phyloP scores from a whole-genome alignment of 2,888 invertebrate species.

The Heliothis peltigera region DNA sequence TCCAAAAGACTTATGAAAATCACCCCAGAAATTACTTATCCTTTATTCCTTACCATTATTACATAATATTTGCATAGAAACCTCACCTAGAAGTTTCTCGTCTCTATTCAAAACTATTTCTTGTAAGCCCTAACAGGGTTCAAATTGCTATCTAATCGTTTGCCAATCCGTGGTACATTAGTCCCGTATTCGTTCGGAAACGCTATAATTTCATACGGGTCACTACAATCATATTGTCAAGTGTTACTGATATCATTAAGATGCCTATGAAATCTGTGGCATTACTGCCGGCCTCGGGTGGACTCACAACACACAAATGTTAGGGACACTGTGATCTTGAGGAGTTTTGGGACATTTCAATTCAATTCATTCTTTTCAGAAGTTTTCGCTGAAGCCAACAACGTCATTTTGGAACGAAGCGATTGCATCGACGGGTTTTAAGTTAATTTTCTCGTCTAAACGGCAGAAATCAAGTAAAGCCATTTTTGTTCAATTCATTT shows the following conservation, averaged over 20 bases:
- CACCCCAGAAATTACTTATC: no score
- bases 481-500: slow-evolving; percentile 92
- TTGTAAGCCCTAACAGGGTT: not conserved
- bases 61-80: not conserved
- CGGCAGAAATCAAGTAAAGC: slow-evolving; percentile 95
- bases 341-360: slow-evolving; percentile 8
- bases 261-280: slow-evolving; percentile 75
- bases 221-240: slow-evolving; percentile 61
- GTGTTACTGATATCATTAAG: slow-evolving; percentile 66
- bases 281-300: slow-evolving; percentile 71
- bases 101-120: not conserved
- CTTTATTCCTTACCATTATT: no score
- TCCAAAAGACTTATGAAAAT: no score
- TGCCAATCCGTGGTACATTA: slow-evolving; percentile 28
- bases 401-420: slow-evolving; percentile 90
- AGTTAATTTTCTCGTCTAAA: slow-evolving; percentile 91
- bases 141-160: not conserved
- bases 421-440: slow-evolving; percentile 86
- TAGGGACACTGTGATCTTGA: slow-evolving; percentile 26
- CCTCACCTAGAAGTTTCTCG: not conserved
- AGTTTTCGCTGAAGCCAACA: slow-evolving; percentile 90
- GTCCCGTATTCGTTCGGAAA: slow-evolving; percentile 42
- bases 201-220: slow-evolving; percentile 38
- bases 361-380: no score
- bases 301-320: slow-evolving; percentile 58